phyloP scores from a whole-genome alignment of 2,113 vertebrate species.

The Calonectris borealis region DNA sequence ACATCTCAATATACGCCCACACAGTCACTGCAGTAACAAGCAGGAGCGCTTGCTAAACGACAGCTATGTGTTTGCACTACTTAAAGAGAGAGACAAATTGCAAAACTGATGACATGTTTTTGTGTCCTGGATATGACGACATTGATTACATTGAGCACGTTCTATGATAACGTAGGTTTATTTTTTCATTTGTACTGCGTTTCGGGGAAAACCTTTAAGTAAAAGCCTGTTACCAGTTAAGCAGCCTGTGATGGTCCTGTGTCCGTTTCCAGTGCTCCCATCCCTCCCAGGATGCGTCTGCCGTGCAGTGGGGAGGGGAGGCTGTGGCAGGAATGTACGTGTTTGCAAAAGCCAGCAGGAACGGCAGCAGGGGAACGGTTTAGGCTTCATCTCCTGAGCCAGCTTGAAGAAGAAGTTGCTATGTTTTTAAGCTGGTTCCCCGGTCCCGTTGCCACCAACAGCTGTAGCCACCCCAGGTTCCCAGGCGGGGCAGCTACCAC shows the following conservation, averaged over 20 bases:
- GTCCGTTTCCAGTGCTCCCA: not conserved
- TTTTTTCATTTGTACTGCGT: not conserved
- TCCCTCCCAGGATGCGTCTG: not conserved
- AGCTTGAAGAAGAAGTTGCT: too few relatives aligned
- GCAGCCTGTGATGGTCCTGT: not conserved
- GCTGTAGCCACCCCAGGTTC: not conserved
- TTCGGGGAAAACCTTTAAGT: not conserved
- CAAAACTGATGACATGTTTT: not conserved
- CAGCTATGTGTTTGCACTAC: not conserved
- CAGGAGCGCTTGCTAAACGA: not conserved
- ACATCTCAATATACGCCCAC: fast-evolving
- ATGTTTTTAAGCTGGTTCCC: not conserved
- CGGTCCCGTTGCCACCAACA: not conserved
- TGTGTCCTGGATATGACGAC: not conserved
- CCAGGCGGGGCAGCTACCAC: not conserved
- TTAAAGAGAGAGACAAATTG: not conserved
- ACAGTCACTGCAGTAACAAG: not conserved
- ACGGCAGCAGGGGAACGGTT: not conserved
- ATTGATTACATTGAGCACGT: not conserved
- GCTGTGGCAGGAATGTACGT: fast-evolving
- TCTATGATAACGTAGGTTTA: not conserved
- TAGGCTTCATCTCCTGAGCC: not conserved
- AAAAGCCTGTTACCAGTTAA: not conserved
- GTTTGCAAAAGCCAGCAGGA: not conserved
- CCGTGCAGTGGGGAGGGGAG: not conserved